phyloP scores from a whole-genome alignment of 1,140 invertebrate species.

The Riptortus pedestris region DNA sequence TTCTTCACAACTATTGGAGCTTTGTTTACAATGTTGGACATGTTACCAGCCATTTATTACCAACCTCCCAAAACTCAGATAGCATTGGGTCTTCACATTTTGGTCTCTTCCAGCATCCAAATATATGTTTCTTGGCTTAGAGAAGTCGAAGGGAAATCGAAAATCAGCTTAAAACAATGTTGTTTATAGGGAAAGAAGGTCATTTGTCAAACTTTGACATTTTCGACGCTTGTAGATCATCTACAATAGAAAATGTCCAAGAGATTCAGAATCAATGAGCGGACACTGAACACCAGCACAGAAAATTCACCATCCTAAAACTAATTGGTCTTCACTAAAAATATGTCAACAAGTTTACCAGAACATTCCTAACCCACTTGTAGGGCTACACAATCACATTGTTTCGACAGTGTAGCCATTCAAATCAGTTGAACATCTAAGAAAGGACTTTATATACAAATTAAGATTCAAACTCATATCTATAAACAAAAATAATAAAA shows the following conservation, averaged over 20 bases:
- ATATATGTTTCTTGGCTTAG: background rate
- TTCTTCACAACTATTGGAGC: slow-evolving; percentile 26
- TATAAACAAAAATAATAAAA: too few relatives aligned
- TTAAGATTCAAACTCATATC: too few relatives aligned
- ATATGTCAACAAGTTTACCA: slow-evolving; percentile 16
- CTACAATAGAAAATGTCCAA: too few relatives aligned
- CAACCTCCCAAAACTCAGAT: slow-evolving; percentile 1
- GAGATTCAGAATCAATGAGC: too few relatives aligned
- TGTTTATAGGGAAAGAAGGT: slow-evolving; percentile 1
- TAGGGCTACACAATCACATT: slow-evolving; percentile 4
- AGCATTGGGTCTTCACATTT: slow-evolving; percentile 5
- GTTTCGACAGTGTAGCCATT: slow-evolving; percentile 7
- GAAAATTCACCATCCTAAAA: too few relatives aligned
- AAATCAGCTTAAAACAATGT: background rate
- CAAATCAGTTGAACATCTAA: too few relatives aligned
- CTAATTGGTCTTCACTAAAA: too few relatives aligned
- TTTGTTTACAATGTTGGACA: slow-evolving; percentile 27
- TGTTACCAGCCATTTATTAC: slow-evolving; percentile 14
- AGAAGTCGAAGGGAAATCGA: too few relatives aligned
- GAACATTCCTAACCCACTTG: slow-evolving; percentile 21
- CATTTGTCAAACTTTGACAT: background rate
- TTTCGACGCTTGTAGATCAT: background rate
- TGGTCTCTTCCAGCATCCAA: background rate
- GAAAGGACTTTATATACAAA: too few relatives aligned
- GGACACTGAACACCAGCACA: too few relatives aligned